These are phyloP conservation scores for Syngnathus typhle DNA, from an alignment of 2,113 vertebrate species.

Conservation along the genomic window DNA sequence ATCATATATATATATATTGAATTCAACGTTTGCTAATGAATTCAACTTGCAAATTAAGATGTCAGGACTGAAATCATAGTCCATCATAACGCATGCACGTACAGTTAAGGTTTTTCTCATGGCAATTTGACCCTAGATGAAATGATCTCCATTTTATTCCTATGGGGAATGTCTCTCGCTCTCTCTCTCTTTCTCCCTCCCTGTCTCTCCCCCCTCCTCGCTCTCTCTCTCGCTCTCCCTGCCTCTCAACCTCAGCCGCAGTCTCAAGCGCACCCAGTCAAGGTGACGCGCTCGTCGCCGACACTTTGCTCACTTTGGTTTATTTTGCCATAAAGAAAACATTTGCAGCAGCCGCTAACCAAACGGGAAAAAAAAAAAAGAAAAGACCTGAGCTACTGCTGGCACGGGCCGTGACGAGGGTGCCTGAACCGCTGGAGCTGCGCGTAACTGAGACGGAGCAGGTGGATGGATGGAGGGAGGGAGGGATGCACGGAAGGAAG, in stretches of 20 bases:
- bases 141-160: too few relatives aligned
- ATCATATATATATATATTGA: too few relatives aligned
- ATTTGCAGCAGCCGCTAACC: too few relatives aligned
- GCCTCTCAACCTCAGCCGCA: not conserved
- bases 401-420: slow-evolving; percentile 10
- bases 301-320: not conserved
- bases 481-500: slow-evolving; percentile 6
- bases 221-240: slow-evolving; percentile 5
- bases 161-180: not conserved
- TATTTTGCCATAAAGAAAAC: not conserved
- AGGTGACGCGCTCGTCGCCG: slow-evolving; percentile 12
- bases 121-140: too few relatives aligned
- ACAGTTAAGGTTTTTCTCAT: too few relatives aligned
- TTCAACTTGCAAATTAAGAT: too few relatives aligned
- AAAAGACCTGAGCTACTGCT: slow-evolving; percentile 21
- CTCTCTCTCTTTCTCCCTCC: not conserved
- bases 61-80: too few relatives aligned
- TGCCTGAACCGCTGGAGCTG: slow-evolving; percentile 11
- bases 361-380: not conserved
- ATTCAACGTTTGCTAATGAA: too few relatives aligned
- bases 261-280: slow-evolving; percentile 13
- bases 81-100: too few relatives aligned
- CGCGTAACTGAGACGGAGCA: slow-evolving; percentile 43
- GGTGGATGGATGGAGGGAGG: slow-evolving; percentile 57
- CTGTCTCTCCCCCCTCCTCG: not conserved